phyloP scores from a whole-genome alignment of 2,113 vertebrate genomes.

The Rhizomys pruinosus region DNA sequence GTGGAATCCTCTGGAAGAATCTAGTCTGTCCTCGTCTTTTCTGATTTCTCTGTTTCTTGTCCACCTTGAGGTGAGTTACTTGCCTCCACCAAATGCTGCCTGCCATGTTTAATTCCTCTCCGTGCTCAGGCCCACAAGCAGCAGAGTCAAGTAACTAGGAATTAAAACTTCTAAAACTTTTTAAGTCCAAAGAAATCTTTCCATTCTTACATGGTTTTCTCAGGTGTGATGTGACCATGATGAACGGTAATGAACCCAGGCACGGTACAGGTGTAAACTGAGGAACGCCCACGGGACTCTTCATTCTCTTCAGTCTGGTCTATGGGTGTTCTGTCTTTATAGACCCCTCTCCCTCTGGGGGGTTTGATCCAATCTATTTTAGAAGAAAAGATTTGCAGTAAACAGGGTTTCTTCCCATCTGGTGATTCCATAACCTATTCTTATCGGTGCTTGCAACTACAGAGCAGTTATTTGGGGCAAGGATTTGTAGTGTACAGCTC shows the following conservation, averaged over 20 bases:
- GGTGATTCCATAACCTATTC: slow-evolving; percentile 61
- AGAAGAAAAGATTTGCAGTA: slow-evolving; percentile 38
- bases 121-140: not conserved
- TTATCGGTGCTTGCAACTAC: slow-evolving; percentile 54
- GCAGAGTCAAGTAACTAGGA: not conserved
- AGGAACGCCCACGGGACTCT: not conserved
- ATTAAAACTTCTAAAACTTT: not conserved
- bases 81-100: not conserved
- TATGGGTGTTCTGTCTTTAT: too few relatives aligned
- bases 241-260: not conserved
- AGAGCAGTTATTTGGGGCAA: slow-evolving; percentile 71
- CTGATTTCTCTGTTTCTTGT: not conserved
- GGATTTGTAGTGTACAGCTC: slow-evolving; percentile 66
- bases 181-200: not conserved
- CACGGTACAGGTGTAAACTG: not conserved
- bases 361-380: not conserved
- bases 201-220: not conserved
- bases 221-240: not conserved
- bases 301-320: not conserved
- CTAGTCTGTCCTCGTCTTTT: not conserved
- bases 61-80: not conserved
- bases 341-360: not conserved
- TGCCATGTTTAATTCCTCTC: not conserved
- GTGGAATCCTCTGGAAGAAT: not conserved
- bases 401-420: slow-evolving; percentile 64